Percentiles rank a stretch among this genome's conserved stretches.
Conservation (phyloP, 2,888 invertebrate species). For the Patella pellucida region DNA sequence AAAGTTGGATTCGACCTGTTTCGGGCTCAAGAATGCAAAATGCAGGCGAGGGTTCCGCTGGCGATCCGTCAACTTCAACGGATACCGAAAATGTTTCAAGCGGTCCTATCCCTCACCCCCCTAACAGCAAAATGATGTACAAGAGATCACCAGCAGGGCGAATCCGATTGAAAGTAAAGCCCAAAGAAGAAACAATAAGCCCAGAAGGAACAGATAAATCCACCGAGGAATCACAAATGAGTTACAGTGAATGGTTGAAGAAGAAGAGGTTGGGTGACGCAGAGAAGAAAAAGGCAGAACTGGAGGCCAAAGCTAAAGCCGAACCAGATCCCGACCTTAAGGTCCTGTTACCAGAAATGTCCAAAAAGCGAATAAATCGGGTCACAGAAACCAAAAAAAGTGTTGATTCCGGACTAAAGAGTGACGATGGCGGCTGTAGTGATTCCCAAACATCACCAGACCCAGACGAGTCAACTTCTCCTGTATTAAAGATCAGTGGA, state of each 20-base stretch:
- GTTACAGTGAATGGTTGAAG: conserved; percentile 60
- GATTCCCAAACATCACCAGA: not conserved
- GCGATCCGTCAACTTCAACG: not conserved
- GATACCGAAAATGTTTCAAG: not conserved
- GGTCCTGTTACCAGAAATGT: conserved; percentile 53
- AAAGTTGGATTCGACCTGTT: conserved; percentile 37
- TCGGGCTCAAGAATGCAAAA: conserved; percentile 28
- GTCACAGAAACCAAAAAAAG: conserved; percentile 48
- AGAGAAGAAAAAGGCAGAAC: conserved; percentile 43
- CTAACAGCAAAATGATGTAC: conserved; percentile 59
- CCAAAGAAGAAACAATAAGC: conserved; percentile 33
- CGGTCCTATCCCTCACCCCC: conserved; percentile 24
- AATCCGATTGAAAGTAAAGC: conserved; percentile 46
- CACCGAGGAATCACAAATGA: conserved; percentile 41
- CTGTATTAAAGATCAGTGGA: conserved; percentile 20
- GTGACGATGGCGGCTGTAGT: not conserved
- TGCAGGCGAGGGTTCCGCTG: not conserved
- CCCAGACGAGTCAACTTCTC: not conserved
- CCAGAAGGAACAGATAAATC: conserved; percentile 34
- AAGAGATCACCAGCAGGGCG: conserved; percentile 58
- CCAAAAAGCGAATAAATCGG: conserved; percentile 51
- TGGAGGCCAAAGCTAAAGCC: conserved; percentile 45
- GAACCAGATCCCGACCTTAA: conserved; percentile 61
- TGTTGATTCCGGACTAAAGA: conserved; percentile 49
- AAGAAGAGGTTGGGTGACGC: conserved; percentile 52